phyloP scores from a whole-genome alignment of 2,113 vertebrate genomes.

The Cyprinodon tularosa region DNA sequence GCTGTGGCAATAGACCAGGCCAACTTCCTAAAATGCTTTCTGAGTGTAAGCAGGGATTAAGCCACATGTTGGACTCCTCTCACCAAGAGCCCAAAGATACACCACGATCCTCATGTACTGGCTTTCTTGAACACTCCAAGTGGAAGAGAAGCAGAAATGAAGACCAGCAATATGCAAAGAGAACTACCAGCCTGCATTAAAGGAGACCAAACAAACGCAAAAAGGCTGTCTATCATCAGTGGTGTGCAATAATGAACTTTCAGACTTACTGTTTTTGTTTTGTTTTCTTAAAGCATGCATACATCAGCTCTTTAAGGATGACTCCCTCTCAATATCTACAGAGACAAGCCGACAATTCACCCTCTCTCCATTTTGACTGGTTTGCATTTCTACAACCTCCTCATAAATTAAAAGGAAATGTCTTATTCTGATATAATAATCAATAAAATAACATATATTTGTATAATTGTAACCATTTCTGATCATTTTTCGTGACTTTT shows the following conservation, averaged over 20 bases:
- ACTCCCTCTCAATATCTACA: slow-evolving; percentile 61
- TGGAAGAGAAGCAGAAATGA: slow-evolving; percentile 41
- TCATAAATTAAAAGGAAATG: slow-evolving; percentile 66
- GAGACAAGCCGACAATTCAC: slow-evolving; percentile 62
- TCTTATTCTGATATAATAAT: slow-evolving; percentile 78
- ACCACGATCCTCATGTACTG: slow-evolving; percentile 5
- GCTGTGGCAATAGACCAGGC: slow-evolving; percentile 40
- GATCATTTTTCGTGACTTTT: slow-evolving; percentile 22
- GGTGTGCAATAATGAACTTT: slow-evolving; percentile 55
- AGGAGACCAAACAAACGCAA: slow-evolving; percentile 47
- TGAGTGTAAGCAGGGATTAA: slow-evolving; percentile 51
- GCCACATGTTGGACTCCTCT: slow-evolving; percentile 57
- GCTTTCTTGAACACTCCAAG: slow-evolving; percentile 31
- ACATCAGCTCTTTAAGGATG: slow-evolving; percentile 53
- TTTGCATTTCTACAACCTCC: slow-evolving; percentile 76
- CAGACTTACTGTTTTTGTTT: slow-evolving; percentile 40
- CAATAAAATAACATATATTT: slow-evolving; percentile 85
- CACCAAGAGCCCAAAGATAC: slow-evolving; percentile 48
- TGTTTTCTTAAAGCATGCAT: slow-evolving; percentile 72
- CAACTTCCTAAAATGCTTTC: slow-evolving; percentile 49
- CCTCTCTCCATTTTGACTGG: slow-evolving; percentile 65
- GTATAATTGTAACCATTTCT: slow-evolving; percentile 77
- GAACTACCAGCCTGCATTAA: slow-evolving; percentile 55
- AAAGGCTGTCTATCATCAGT: slow-evolving; percentile 35
- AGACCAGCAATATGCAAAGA: slow-evolving; percentile 72